These are phyloP conservation scores for Amphilophus citrinellus DNA, from an alignment of 2,113 vertebrate genomes.

Conservation along the genomic window DNA sequence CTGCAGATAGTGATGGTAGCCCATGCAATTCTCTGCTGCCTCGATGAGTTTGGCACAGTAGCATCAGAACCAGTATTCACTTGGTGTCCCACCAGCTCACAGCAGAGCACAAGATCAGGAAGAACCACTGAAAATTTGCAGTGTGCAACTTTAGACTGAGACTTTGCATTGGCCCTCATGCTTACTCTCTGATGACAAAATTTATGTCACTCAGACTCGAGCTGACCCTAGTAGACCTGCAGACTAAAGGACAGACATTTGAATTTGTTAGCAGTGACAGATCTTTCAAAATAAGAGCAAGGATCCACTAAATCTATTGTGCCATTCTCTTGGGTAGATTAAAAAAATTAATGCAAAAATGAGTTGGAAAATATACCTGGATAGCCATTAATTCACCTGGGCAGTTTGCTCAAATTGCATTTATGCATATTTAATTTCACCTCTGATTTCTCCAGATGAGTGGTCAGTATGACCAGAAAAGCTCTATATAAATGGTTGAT, in stretches of 20 bases:
- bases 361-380: not conserved
- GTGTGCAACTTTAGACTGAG: too few species aligned
- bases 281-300: not conserved
- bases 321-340: not conserved
- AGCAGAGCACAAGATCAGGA: too few species aligned
- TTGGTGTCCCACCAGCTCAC: too few species aligned
- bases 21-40: too few species aligned
- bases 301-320: not conserved
- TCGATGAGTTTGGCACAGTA: too few species aligned
- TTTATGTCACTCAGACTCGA: too few species aligned
- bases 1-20: too few species aligned
- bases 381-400: rapidly evolving
- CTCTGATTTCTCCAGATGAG: not conserved
- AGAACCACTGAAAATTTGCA: too few species aligned
- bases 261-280: not conserved
- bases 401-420: not conserved
- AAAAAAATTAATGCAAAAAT: not conserved
- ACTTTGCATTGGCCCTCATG: too few species aligned
- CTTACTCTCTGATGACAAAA: too few species aligned
- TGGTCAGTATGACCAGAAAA: not conserved
- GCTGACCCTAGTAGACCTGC: not conserved
- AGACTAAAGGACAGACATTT: not conserved
- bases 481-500: too few species aligned
- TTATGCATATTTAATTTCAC: not conserved
- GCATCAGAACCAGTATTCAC: too few species aligned